phyloP scores from a whole-genome alignment of 2,888 invertebrate genomes.

The Apomyelois bistriatella region DNA sequence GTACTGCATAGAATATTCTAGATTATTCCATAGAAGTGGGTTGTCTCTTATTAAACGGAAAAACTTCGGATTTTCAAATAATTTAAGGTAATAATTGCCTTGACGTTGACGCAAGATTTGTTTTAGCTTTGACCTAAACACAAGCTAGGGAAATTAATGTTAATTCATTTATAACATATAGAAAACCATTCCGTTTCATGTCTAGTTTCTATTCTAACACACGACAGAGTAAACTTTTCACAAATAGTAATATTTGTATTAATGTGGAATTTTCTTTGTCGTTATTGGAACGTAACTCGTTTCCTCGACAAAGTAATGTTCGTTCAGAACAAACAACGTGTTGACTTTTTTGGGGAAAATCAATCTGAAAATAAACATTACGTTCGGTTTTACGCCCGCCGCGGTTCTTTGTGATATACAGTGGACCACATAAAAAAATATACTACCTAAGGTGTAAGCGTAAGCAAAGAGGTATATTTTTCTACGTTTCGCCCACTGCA shows the following conservation, averaged over 20 bases:
- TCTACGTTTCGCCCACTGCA: no score
- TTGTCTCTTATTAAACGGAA: no score
- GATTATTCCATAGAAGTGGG: no score
- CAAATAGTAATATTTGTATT: constrained; percentile 8
- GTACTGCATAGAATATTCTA: no score
- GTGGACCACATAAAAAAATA: no score
- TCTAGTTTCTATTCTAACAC: background rate
- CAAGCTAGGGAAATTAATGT: no score
- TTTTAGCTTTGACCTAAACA: no score
- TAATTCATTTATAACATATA: background rate
- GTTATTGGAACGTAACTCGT: constrained; percentile 34
- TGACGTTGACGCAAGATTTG: no score
- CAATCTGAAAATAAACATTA: constrained; percentile 45
- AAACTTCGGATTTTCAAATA: no score
- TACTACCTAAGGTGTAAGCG: no score
- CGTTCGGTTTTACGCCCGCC: constrained; percentile 19
- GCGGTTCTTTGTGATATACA: constrained; percentile 9
- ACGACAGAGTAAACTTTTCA: background rate
- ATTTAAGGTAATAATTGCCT: no score
- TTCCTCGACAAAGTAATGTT: constrained; percentile 34
- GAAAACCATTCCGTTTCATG: background rate
- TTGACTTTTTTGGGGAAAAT: constrained; percentile 37
- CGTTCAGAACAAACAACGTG: constrained; percentile 39
- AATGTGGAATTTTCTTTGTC: constrained; percentile 15
- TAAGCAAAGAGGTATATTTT: no score